Conservation (phyloP, 2,797 vertebrate species). For the Tadarida brasiliensis region DNA sequence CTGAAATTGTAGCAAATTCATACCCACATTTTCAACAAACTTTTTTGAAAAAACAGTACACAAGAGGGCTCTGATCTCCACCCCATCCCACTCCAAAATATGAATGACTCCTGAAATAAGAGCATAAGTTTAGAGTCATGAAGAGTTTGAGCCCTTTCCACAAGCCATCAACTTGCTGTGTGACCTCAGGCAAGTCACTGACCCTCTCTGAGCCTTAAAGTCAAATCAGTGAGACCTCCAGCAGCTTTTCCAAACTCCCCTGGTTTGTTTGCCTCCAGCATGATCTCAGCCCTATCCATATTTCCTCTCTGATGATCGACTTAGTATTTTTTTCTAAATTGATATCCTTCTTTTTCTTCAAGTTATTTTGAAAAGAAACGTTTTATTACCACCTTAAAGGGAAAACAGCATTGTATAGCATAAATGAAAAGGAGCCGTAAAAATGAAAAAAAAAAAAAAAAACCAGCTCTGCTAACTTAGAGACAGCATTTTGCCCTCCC, state of each 20-base stretch:
- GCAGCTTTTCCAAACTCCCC: not conserved
- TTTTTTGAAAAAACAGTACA: not conserved
- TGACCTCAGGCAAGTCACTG: not conserved
- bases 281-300: not conserved
- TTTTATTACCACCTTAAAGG: not conserved
- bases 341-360: not conserved
- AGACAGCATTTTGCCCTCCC: not conserved
- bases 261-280: not conserved
- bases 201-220: not conserved
- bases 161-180: not conserved
- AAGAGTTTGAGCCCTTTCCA: not conserved
- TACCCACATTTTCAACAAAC: rapidly evolving
- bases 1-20: not conserved
- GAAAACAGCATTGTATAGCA: not conserved
- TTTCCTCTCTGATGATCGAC: not conserved
- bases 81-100: not conserved
- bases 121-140: not conserved
- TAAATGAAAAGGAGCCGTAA: not conserved
- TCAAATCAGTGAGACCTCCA: not conserved
- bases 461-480: not conserved
- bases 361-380: not conserved
- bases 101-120: not conserved
- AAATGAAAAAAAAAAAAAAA: not conserved
- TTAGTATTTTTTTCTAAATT: not conserved
- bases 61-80: not conserved